phyloP scores from a whole-genome alignment of 2,888 invertebrate species.

The Eulithis testata region DNA sequence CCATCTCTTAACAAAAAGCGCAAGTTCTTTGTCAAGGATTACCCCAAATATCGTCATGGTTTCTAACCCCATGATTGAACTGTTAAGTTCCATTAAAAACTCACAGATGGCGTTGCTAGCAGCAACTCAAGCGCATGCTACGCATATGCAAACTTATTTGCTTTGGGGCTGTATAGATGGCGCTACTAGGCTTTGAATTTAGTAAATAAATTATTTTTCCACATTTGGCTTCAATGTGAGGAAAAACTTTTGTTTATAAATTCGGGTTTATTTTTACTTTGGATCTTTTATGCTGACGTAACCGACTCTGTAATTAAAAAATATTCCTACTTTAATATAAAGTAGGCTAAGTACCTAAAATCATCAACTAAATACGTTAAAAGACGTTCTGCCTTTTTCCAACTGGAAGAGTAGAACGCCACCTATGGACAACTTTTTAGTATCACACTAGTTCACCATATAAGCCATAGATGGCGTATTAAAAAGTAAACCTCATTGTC shows the following conservation, averaged over 20 bases:
- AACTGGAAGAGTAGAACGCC: conserved; percentile 2
- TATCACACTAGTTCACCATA: neutral
- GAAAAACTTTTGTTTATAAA: too few relatives aligned
- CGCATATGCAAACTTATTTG: neutral
- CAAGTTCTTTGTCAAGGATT: neutral
- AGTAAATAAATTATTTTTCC: too few relatives aligned
- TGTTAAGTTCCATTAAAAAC: conserved; percentile 10
- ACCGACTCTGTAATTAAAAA: too few relatives aligned
- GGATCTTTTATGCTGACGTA: too few relatives aligned
- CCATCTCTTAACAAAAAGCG: conserved; percentile 14
- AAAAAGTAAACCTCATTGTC: neutral
- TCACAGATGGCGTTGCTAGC: conserved; percentile 24
- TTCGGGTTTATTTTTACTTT: too few relatives aligned
- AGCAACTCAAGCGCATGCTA: conserved; percentile 28
- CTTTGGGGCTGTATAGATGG: conserved; percentile 18
- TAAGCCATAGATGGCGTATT: conserved; percentile 35
- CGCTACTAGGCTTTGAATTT: neutral
- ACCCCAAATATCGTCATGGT: too few relatives aligned
- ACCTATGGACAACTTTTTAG: conserved; percentile 8
- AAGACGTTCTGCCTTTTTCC: neutral
- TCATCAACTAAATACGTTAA: too few relatives aligned
- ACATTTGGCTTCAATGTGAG: too few relatives aligned
- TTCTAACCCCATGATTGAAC: neutral
- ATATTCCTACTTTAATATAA: too few relatives aligned
- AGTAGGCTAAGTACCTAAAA: too few relatives aligned